These are phyloP conservation scores for Stenchaetothrips biformis DNA, from an alignment of 2,888 invertebrate genomes.

Conservation along the genomic window DNA sequence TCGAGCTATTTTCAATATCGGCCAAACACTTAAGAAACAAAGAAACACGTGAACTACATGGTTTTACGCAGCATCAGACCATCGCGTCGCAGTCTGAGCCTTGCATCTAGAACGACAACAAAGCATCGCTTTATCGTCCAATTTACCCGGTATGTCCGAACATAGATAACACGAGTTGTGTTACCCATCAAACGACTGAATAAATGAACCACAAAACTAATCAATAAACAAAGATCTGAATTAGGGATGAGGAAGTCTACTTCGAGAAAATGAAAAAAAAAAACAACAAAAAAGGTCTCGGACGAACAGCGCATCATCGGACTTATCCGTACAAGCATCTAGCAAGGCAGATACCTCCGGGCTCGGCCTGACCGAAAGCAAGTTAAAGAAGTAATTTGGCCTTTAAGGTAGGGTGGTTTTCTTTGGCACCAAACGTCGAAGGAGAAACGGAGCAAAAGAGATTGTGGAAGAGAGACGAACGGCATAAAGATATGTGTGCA, in stretches of 20 bases:
- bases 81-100: not conserved
- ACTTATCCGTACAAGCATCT: not conserved
- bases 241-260: not conserved
- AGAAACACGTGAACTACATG: not conserved
- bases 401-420: too few species aligned
- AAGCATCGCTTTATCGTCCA: not conserved
- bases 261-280: not conserved
- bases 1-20: not conserved
- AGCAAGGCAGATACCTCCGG: too few species aligned
- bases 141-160: slow-evolving; percentile 23
- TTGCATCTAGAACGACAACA: not conserved
- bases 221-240: not conserved
- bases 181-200: not conserved
- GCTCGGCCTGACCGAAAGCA: too few species aligned
- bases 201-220: not conserved
- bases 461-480: too few species aligned
- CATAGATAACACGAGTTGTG: not conserved
- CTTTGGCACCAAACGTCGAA: too few species aligned
- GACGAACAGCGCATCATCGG: not conserved
- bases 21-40: not conserved
- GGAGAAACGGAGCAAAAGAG: too few species aligned
- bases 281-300: not conserved
- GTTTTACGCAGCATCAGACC: not conserved
- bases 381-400: too few species aligned
- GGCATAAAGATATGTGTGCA: too few species aligned